These are phyloP conservation scores for Falco peregrinus DNA, from an alignment of 2,797 vertebrate species.

Conservation along the genomic window DNA sequence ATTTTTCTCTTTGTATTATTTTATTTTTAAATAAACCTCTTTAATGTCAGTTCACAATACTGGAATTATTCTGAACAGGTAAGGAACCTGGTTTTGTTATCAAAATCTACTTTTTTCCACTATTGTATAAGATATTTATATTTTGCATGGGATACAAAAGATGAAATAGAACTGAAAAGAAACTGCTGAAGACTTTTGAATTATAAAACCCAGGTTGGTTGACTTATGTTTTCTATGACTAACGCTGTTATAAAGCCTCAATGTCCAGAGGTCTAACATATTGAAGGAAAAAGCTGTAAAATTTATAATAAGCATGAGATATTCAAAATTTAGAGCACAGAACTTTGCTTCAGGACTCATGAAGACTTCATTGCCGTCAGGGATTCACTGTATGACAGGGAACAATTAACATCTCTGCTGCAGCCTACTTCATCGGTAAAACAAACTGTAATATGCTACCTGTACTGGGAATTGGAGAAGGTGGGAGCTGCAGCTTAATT, in stretches of 20 bases:
- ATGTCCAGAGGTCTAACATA: background rate
- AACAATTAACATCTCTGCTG: background rate
- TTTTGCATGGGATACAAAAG: background rate
- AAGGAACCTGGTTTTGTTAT: background rate
- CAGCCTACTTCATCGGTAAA: background rate
- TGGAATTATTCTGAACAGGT: background rate
- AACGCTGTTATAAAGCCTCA: background rate
- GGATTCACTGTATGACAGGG: background rate
- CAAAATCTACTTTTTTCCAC: background rate
- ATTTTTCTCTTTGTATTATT: fast-evolving
- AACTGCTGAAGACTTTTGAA: background rate
- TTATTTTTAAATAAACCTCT: background rate
- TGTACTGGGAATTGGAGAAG: background rate
- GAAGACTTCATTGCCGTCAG: background rate
- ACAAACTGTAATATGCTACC: background rate
- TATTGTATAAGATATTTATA: background rate
- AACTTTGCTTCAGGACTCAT: background rate
- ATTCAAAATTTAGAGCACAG: background rate
- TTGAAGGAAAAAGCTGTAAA: background rate
- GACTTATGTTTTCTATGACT: background rate
- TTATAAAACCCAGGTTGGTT: background rate
- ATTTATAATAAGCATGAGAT: background rate
- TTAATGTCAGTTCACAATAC: background rate
- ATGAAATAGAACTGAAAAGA: background rate
- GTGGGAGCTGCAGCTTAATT: background rate